Evolutionary conservation across 2,113 vertebrate species (phyloP).

Genomic region (Zapus hudsonius): DNA sequence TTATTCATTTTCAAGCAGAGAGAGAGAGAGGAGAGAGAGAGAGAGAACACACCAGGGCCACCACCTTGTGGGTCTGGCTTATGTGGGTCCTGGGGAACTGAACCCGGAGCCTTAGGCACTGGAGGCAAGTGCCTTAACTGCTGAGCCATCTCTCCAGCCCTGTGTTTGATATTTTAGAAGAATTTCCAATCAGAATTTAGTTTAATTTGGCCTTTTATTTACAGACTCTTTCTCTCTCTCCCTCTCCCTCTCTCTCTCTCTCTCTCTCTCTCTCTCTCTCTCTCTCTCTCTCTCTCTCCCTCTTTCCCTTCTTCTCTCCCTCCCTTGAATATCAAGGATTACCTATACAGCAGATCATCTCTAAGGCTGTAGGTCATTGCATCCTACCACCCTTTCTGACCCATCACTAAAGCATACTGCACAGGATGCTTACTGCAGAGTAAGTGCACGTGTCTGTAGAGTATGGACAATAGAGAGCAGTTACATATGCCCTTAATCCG

Average conservation of each 20-base stretch:
- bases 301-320: background rate
- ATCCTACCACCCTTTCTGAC: background rate
- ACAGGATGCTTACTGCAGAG: background rate
- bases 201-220: constrained; percentile 4
- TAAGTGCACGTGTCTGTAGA: background rate
- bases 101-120: too few relatives aligned
- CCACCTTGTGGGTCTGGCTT: too few relatives aligned
- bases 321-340: background rate
- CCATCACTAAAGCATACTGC: background rate
- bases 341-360: background rate
- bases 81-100: too few relatives aligned
- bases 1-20: too few relatives aligned
- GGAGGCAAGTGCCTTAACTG: too few relatives aligned
- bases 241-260: background rate
- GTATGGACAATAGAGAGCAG: background rate
- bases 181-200: background rate
- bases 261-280: background rate
- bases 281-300: background rate
- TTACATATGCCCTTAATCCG: background rate
- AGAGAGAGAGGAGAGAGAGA: too few relatives aligned
- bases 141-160: too few relatives aligned
- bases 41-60: too few relatives aligned
- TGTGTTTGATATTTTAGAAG: background rate
- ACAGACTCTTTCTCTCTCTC: background rate
- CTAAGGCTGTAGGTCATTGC: background rate